Conservation (phyloP, 2,888 invertebrate species). For the Lymantria monacha region DNA sequence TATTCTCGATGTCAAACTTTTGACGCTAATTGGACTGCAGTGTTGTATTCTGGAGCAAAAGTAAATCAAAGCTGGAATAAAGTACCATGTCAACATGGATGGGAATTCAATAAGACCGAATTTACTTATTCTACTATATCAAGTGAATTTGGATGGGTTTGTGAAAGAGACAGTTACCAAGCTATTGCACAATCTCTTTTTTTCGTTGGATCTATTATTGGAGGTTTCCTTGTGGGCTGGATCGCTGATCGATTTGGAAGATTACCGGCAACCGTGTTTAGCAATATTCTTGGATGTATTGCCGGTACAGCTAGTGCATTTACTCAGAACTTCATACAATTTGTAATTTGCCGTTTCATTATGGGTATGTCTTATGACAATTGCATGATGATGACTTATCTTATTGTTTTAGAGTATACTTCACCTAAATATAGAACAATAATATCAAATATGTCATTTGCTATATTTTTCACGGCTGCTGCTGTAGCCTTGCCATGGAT, state of each 20-base stretch:
- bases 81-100: conserved; percentile 51
- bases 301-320: conserved; percentile 54
- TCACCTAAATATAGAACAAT: conserved; percentile 62
- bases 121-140: conserved; percentile 62
- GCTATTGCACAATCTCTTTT: conserved; percentile 61
- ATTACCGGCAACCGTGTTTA: conserved; percentile 50
- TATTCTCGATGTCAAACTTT: conserved; percentile 57
- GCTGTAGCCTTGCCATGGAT: conserved; percentile 56
- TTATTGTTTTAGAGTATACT: conserved; percentile 57
- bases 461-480: conserved; percentile 50
- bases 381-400: conserved; percentile 63
- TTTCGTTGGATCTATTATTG: conserved; percentile 60
- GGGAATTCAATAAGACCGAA: conserved; percentile 64
- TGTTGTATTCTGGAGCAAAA: conserved; percentile 34
- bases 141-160: conserved; percentile 64
- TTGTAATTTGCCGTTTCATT: conserved; percentile 54
- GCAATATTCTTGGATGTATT: conserved; percentile 53
- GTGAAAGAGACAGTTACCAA: conserved; percentile 57
- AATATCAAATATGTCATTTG: conserved; percentile 57
- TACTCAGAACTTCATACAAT: conserved; percentile 44
- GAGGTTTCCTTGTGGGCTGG: conserved; percentile 59
- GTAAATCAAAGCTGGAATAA: conserved; percentile 45
- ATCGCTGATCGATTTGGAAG: conserved; percentile 59
- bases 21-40: conserved; percentile 55
- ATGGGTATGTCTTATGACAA: conserved; percentile 66